A percentile compares a stretch with the other conserved stretches of the same genome.
Evolutionary conservation across 2,888 invertebrate species (phyloP).

Genomic region (Pyrochroa serraticornis): DNA sequence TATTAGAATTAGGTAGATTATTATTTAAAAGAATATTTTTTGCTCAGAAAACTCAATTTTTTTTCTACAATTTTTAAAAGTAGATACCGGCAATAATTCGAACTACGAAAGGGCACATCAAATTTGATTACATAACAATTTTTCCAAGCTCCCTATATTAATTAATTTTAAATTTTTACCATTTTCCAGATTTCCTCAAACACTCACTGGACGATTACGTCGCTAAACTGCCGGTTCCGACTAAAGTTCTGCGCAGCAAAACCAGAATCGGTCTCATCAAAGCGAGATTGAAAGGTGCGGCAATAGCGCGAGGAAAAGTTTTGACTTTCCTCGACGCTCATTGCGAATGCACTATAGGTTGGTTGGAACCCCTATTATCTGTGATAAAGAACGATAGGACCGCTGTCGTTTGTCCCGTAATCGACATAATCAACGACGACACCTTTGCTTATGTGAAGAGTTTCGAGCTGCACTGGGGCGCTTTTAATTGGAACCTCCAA

Average conservation of each 20-base stretch:
- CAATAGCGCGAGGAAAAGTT: constrained; percentile 73
- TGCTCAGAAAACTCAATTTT: neutral
- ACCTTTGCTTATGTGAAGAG: constrained; percentile 94
- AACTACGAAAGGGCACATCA: no score
- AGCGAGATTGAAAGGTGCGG: constrained; percentile 81
- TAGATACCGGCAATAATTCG: no score
- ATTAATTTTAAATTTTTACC: no score
- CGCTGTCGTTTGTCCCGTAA: constrained; percentile 80
- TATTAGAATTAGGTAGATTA: no score
- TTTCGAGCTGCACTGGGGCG: constrained; percentile 96
- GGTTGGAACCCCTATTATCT: constrained; percentile 65
- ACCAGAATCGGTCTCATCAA: constrained; percentile 79
- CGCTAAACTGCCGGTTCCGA: constrained; percentile 65
- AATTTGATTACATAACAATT: no score
- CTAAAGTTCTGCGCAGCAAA: constrained; percentile 68
- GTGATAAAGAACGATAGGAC: constrained; percentile 66
- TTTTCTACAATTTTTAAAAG: neutral
- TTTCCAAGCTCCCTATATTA: no score
- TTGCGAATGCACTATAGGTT: constrained; percentile 85
- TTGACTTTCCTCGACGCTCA: constrained; percentile 93
- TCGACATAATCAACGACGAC: constrained; percentile 94
- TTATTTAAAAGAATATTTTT: no score
- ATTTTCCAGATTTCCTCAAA: constrained; percentile 66
- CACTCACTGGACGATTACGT: constrained; percentile 73
- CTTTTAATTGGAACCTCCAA: constrained; percentile 97